Conservation (phyloP, 2,888 invertebrate species). For the Syritta pipiens region DNA sequence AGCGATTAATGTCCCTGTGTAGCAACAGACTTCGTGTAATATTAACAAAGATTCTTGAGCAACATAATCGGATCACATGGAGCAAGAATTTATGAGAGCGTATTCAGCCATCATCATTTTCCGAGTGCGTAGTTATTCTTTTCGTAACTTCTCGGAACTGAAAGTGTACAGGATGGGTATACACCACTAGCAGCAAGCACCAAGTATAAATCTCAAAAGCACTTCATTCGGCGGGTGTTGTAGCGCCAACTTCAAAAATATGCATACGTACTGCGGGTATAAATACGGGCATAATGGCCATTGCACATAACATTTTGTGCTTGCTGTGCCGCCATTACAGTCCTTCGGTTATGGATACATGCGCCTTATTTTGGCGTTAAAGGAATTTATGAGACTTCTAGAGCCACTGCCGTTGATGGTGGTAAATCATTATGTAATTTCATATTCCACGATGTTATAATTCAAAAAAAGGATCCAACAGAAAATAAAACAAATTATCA, state of each 20-base stretch:
- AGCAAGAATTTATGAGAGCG: slow-evolving; percentile 36
- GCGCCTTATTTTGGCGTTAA: slow-evolving; percentile 42
- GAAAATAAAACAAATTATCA: slow-evolving; percentile 36
- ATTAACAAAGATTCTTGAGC: slow-evolving; percentile 1
- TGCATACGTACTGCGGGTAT: slow-evolving; percentile 10
- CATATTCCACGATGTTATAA: slow-evolving; percentile 44
- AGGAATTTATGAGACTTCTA: slow-evolving; percentile 51
- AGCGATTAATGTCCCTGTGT: background rate
- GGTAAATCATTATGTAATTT: slow-evolving; percentile 62
- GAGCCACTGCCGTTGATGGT: slow-evolving; percentile 47
- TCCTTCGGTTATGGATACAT: slow-evolving; percentile 29
- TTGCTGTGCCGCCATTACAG: slow-evolving; percentile 18
- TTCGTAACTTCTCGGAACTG: slow-evolving; percentile 19
- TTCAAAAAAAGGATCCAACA: slow-evolving; percentile 5
- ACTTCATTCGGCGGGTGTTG: slow-evolving; percentile 42
- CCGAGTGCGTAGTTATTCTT: slow-evolving; percentile 18
- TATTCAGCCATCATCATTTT: slow-evolving; percentile 17
- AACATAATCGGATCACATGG: slow-evolving; percentile 17
- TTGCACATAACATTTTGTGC: slow-evolving; percentile 30
- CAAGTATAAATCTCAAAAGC: slow-evolving; percentile 47
- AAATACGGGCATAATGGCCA: slow-evolving; percentile 27
- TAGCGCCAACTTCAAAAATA: slow-evolving; percentile 7
- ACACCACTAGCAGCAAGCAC: background rate
- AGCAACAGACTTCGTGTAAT: background rate
- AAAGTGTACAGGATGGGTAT: too few species aligned